A percentile compares a stretch with the other conserved stretches of the same genome.
Conservation (phyloP, 37 sponge, comb jelly and placozoan genomes). For the Oscarella lobularis region DNA sequence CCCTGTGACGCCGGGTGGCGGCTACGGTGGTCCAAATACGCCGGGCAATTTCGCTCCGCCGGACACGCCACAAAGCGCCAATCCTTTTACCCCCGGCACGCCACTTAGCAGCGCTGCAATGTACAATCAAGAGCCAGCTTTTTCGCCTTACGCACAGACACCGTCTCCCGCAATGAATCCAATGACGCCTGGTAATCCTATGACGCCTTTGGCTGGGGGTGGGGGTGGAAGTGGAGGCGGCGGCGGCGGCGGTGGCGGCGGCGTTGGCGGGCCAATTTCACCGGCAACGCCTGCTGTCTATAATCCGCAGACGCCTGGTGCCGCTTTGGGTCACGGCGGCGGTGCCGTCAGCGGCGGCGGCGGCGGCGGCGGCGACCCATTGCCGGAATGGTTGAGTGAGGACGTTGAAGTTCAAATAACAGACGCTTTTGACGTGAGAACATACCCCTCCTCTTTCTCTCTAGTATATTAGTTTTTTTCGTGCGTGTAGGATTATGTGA, state of each 20-base stretch:
- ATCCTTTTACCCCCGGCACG: conserved; percentile 3
- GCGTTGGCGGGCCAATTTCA: conserved; percentile 18
- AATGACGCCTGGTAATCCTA: conserved; percentile 21
- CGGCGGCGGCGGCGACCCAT: too few relatives aligned
- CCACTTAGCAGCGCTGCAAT: not conserved
- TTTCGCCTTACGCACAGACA: conserved; percentile 3
- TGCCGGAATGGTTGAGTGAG: not conserved
- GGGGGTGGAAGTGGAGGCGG: too few relatives aligned
- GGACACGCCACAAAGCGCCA: not conserved
- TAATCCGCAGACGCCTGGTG: conserved; percentile 59
- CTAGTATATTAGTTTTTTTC: not conserved
- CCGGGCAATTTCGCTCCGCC: not conserved
- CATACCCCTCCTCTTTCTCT: not conserved
- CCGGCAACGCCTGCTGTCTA: conserved; percentile 31
- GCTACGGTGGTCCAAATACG: not conserved
- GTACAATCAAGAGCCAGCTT: not conserved
- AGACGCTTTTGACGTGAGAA: not conserved
- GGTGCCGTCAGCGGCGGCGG: too few relatives aligned
- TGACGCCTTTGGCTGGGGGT: too few relatives aligned
- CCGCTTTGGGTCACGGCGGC: conserved; percentile 13
- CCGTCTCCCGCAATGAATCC: conserved; percentile 20
- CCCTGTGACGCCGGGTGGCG: not conserved
- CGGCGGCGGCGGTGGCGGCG: conserved; percentile 1
- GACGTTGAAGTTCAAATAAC: conserved; percentile 3
- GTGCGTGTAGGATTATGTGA: conserved; percentile 5